These are phyloP conservation scores for Silvanus unidentatus DNA, from an alignment of 2,888 invertebrate species.

Conservation along the genomic window DNA sequence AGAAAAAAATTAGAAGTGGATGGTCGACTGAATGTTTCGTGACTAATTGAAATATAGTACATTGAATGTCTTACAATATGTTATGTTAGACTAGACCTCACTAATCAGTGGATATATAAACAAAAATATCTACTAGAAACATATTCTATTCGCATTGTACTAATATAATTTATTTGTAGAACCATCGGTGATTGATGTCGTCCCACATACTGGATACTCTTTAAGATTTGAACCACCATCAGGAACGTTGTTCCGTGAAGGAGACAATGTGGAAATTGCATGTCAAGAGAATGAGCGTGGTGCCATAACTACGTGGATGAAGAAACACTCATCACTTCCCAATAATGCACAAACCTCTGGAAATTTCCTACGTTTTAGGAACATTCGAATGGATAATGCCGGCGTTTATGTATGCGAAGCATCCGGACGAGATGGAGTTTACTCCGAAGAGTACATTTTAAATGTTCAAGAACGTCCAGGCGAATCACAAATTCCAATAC, in stretches of 20 bases:
- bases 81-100: too few relatives aligned
- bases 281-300: conserved; percentile 55
- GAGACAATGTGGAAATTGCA: conserved; percentile 57
- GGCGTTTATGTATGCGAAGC: conserved; percentile 67
- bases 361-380: conserved; percentile 52
- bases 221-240: conserved; percentile 18
- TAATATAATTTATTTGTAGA: too few relatives aligned
- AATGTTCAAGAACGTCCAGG: conserved; percentile 36
- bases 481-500: conserved; percentile 34
- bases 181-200: too few relatives aligned
- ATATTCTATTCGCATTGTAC: too few relatives aligned
- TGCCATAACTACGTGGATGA: conserved; percentile 58
- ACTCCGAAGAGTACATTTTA: conserved; percentile 54
- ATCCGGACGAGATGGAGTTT: conserved; percentile 40
- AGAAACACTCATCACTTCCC: conserved; percentile 52
- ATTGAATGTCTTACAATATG: too few relatives aligned
- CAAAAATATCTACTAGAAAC: too few relatives aligned
- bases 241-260: conserved; percentile 43
- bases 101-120: too few relatives aligned
- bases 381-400: conserved; percentile 56
- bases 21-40: too few relatives aligned
- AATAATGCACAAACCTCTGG: conserved; percentile 55
- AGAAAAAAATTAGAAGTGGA: too few relatives aligned
- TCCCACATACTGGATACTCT: too few relatives aligned
- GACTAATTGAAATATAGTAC: too few relatives aligned